Percentiles rank a stretch among this genome's conserved stretches.
Conservation (phyloP, 1,140 invertebrate genomes). For the Anastrepha obliqua region DNA sequence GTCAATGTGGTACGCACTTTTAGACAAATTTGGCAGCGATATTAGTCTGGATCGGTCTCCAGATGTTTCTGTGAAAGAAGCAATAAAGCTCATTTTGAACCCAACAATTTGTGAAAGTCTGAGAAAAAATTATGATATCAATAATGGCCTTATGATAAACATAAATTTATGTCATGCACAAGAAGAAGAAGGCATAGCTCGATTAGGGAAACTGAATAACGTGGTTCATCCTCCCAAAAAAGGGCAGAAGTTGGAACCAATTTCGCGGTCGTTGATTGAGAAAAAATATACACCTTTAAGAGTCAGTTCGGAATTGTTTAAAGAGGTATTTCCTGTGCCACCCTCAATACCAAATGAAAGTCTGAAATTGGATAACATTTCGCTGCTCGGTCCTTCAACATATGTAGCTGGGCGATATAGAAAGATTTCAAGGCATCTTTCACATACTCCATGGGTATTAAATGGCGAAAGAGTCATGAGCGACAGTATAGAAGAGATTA, state of each 20-base stretch:
- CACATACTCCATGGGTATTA: slow-evolving; percentile 96
- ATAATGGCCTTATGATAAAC: slow-evolving; percentile 70
- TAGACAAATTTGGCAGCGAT: slow-evolving; percentile 68
- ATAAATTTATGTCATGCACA: slow-evolving; percentile 64
- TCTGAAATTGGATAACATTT: slow-evolving; percentile 74
- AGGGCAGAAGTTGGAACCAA: slow-evolving; percentile 67
- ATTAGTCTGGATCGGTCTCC: slow-evolving; percentile 62
- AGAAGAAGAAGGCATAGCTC: slow-evolving; percentile 63
- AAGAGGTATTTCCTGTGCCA: slow-evolving; percentile 74
- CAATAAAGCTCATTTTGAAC: slow-evolving; percentile 68
- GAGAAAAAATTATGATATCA: slow-evolving; percentile 65
- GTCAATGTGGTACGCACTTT: slow-evolving; percentile 74
- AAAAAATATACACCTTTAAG: slow-evolving; percentile 73
- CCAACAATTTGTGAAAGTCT: slow-evolving; percentile 65
- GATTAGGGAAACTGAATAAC: slow-evolving; percentile 61
- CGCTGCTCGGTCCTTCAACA: slow-evolving; percentile 76
- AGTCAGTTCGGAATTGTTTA: slow-evolving; percentile 75
- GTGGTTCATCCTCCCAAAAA: slow-evolving; percentile 62
- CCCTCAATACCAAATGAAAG: slow-evolving; percentile 72
- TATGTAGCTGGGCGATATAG: slow-evolving; percentile 86
- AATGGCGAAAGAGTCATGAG: slow-evolving; percentile 87
- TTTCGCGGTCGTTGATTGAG: slow-evolving; percentile 77
- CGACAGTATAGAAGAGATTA: slow-evolving; percentile 93
- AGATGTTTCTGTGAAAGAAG: slow-evolving; percentile 71
- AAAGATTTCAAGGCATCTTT: slow-evolving; percentile 89